Evolutionary conservation across 2,113 vertebrate species (phyloP), one percentile per base, ranked within the genome.

Genomic region (Orientallactaga bullata): DNA sequence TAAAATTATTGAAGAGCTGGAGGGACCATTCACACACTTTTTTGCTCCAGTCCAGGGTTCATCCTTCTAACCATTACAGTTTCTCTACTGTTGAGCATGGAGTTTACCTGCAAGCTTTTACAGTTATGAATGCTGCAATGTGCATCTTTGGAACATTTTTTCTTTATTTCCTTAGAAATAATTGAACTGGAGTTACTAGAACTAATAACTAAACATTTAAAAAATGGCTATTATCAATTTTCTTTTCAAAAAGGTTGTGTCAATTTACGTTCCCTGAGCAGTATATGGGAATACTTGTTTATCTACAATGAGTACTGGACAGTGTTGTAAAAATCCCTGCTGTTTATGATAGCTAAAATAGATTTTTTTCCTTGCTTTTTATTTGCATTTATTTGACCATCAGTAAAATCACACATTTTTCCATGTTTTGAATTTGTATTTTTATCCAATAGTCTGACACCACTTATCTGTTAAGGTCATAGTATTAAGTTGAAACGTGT

Each of bases 391-490:
- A 47, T 85, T 87, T 89, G 65, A 30, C 47, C 86, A 37, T 87
- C 90, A 79, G n/a, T 68, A 78, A 88, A 37, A 42, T 65, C 39
- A n/a, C 15, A 71, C 0, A 28, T 74, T 77, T 91, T 80, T 58
- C 21, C 47, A 30, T 77, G 60, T 88, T 80, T 93, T 76, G 81
- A 85, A 80, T 71, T 80, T 87, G n/a, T 37, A 77, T 77, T 84
- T 97, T 93, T 61, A 76, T 9, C 23, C 88, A 93, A 80, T 84
- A 88, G 79, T 85, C 12, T 73, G 20, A n/a, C 26, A 30, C 26
- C n/a, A 61, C 55, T 94, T 92, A 88, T 77, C 28, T 61, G 1
- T 30, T 63, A 66, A 55, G 5, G 18, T 69, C 73, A 93, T 81
- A 28, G 39, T 60, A 81, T 76, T 85, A 61, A n/a, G 21, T 28